Evolutionary conservation across 2,888 invertebrate species (phyloP).

Genomic region (Cephus nigrinus): DNA sequence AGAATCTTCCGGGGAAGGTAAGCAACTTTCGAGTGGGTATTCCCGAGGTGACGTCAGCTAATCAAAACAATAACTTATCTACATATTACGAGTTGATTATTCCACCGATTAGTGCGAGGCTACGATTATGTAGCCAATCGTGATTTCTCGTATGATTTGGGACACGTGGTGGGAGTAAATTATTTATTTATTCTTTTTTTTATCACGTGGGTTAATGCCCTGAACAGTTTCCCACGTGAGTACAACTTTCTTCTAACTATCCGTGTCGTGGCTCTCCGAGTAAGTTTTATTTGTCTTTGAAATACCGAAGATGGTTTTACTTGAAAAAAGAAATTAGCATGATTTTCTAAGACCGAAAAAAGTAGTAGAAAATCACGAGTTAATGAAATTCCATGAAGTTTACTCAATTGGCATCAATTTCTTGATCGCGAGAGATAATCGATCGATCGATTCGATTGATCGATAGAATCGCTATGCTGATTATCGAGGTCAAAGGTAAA

Average conservation of each 20-base stretch:
- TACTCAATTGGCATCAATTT: neutral
- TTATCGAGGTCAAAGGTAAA: constrained; percentile 6
- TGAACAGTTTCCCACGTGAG: neutral
- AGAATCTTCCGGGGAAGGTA: constrained; percentile 37
- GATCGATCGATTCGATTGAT: neutral
- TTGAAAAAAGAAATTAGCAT: neutral
- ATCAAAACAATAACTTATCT: constrained; percentile 7
- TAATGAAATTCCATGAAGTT: constrained; percentile 12
- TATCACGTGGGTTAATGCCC: neutral
- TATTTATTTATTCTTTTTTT: neutral
- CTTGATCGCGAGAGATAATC: neutral
- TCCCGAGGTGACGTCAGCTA: constrained; percentile 37
- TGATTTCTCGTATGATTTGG: neutral
- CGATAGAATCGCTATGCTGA: neutral
- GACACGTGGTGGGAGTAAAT: neutral
- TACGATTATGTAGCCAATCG: neutral
- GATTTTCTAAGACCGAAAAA: neutral
- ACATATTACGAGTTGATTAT: neutral
- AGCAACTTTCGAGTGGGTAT: constrained; percentile 49
- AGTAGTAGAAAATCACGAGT: neutral
- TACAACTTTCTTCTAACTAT: neutral
- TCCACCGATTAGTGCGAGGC: neutral
- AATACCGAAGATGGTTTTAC: neutral
- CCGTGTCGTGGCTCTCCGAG: neutral
- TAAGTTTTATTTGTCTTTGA: neutral